These are phyloP conservation scores for Puffinus mauretanicus DNA, from an alignment of 2,113 vertebrate species.

Conservation along the genomic window DNA sequence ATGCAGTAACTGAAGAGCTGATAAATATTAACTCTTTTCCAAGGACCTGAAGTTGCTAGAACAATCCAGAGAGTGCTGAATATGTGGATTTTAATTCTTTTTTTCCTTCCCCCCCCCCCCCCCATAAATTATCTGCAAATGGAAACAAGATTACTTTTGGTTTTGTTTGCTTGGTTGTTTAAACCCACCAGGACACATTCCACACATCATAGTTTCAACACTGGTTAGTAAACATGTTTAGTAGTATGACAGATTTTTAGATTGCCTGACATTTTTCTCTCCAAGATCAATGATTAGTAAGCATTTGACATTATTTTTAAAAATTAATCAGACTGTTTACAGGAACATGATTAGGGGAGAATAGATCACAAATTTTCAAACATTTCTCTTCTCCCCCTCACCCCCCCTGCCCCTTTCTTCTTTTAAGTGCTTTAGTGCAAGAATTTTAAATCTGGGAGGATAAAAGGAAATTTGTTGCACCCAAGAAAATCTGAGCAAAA, in stretches of 20 bases:
- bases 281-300: not conserved
- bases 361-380: not conserved
- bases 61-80: not conserved
- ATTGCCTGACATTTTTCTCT: not conserved
- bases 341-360: not conserved
- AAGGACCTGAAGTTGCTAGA: not conserved
- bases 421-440: not conserved
- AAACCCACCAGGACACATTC: not conserved
- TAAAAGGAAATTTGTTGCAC: not conserved
- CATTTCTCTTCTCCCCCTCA: too few relatives aligned
- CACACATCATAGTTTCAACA: not conserved
- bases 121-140: not conserved
- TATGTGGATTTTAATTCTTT: not conserved
- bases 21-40: slow-evolving; percentile 32
- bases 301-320: not conserved
- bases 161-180: not conserved
- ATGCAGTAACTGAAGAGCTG: not conserved
- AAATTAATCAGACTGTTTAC: not conserved
- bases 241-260: not conserved
- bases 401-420: not conserved
- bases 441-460: not conserved
- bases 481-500: not conserved
- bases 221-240: not conserved
- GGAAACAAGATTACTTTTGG: not conserved
- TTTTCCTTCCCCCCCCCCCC: not conserved